Evolutionary conservation across 1,140 invertebrate genomes (phyloP), one percentile per base, ranked within the genome.

Genomic region (Calliphora vicina): DNA sequence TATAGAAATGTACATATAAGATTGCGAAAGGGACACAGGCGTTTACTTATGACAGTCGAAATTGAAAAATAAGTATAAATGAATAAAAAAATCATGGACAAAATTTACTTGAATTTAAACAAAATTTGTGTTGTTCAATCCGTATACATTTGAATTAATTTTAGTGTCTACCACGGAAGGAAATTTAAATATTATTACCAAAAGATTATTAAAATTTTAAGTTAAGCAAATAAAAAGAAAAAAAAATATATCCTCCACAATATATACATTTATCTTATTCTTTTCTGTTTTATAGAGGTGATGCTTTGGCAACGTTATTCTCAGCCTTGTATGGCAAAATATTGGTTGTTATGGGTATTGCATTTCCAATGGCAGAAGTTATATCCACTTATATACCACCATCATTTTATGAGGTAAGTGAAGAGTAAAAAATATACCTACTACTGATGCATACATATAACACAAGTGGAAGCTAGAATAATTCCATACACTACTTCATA

Each of bases 241-340:
- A 0, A 57, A 2, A 5, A 57, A 57, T 12, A 57, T 4, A 57
- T 57, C 1, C 15, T 15, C 45, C 8, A 57, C 17, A 57, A 12
- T 57, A 57, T 6, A 4, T 12, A 6, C 15, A n/a, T 17, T 17
- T 67, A 23, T 23, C 23, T 23, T 67, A 4, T 67, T 82, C 35
- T 50, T 20, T 80, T 83, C n/a, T 20, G n/a, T 42, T 13, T 83
- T 83, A 80, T 84, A 90, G 87, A 25, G 87, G 86, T 83, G 89
- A 90, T 87, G 88, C 89, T 72, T 80, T 90, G 85, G 95, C 97
- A 83, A 96, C 96, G 23, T 95, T 97, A 20, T 92, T 98, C 81
- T 98, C 97, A 85, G 97, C 97, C 0, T 92, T 98, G 4, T 98
- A 99, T 89, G 96, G 96, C n/a, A 98, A 98, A 91, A 92, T 98